Percentiles rank a stretch among this genome's conserved stretches.
Conservation (phyloP, 2,113 vertebrate species). For the Proterorhinus semilunaris region DNA sequence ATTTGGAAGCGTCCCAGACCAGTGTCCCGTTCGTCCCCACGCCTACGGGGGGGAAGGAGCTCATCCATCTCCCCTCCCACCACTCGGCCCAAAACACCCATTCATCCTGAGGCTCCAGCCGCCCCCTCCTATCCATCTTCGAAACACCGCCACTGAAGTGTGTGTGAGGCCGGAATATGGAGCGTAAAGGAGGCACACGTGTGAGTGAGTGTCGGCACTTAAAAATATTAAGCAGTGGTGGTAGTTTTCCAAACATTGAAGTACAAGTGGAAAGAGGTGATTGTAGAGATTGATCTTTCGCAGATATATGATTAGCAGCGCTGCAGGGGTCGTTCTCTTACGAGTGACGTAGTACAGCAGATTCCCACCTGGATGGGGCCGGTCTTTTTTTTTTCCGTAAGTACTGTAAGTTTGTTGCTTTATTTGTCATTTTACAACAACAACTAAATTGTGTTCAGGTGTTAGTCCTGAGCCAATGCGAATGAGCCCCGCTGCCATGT, state of each 20-base stretch:
- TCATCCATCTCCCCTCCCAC: constrained; percentile 35
- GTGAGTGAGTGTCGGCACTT: constrained; percentile 4
- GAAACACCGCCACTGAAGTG: not conserved
- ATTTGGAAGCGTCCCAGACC: constrained; percentile 33
- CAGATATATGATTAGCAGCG: too few species aligned
- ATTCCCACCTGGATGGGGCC: too few species aligned
- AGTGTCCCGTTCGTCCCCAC: constrained; percentile 30
- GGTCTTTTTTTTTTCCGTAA: too few species aligned
- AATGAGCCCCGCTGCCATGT: too few species aligned
- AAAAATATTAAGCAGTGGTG: constrained; percentile 11
- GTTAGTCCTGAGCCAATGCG: too few species aligned
- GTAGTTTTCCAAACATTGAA: too few species aligned
- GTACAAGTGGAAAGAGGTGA: not conserved
- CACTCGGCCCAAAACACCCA: constrained; percentile 24
- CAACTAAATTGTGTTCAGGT: too few species aligned
- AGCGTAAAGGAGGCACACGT: not conserved
- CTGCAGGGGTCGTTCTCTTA: too few species aligned
- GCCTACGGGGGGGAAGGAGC: constrained; percentile 44
- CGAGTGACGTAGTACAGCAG: too few species aligned
- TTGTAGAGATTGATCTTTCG: not conserved
- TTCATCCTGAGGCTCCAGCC: constrained; percentile 38
- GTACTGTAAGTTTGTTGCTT: too few species aligned
- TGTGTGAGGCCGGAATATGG: too few species aligned
- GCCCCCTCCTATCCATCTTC: constrained; percentile 38
- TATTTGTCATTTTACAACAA: too few species aligned